phyloP scores from a whole-genome alignment of 1,140 invertebrate genomes.

The Dufourea novaeangliae region DNA sequence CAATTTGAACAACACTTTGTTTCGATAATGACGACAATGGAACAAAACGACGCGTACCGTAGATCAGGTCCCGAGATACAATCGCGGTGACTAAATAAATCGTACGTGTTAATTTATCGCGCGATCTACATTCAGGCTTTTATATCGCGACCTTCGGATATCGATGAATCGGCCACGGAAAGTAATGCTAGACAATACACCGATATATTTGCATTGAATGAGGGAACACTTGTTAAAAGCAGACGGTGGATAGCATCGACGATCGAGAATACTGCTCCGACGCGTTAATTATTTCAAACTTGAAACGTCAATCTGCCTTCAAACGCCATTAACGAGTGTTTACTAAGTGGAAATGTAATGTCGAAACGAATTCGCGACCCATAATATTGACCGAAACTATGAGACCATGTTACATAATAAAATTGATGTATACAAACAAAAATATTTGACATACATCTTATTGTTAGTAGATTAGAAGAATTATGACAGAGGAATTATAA shows the following conservation, averaged over 20 bases:
- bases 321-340: not conserved
- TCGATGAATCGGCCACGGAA: conserved; percentile 21
- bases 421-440: not conserved
- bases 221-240: conserved; percentile 34
- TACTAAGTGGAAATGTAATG: not conserved
- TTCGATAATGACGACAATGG: not conserved
- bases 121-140: conserved; percentile 40
- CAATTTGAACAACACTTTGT: not conserved
- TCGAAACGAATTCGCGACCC: not conserved
- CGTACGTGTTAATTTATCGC: conserved; percentile 43
- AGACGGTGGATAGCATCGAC: conserved; percentile 1
- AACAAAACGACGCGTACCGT: conserved; percentile 4
- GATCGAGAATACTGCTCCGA: not conserved
- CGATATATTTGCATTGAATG: conserved; percentile 43
- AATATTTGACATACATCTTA: not conserved
- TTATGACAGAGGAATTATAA: too few species aligned
- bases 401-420: not conserved
- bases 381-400: not conserved
- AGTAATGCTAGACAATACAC: conserved; percentile 19
- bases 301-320: not conserved
- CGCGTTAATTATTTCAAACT: conserved; percentile 17
- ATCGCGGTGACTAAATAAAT: conserved; percentile 31
- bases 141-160: conserved; percentile 23
- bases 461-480: too few species aligned
- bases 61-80: conserved; percentile 23